These are phyloP conservation scores for Petrophora chlorosata DNA, from an alignment of 2,888 invertebrate species.

Conservation along the genomic window DNA sequence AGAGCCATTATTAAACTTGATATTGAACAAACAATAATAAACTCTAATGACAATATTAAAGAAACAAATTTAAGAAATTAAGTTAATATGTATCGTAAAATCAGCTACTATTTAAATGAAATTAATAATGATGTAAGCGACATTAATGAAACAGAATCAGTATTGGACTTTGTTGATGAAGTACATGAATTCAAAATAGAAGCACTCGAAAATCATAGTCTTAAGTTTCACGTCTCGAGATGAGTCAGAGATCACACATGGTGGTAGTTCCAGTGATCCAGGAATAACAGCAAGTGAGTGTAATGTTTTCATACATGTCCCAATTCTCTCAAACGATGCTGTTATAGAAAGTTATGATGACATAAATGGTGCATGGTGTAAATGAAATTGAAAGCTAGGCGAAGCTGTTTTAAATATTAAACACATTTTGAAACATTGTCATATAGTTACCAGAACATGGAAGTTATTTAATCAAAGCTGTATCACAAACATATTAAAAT, in stretches of 20 bases:
- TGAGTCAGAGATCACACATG: constrained; percentile 40
- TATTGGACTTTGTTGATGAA: not conserved
- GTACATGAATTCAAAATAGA: constrained; percentile 10
- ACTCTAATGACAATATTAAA: constrained; percentile 5
- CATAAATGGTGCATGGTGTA: constrained; percentile 24
- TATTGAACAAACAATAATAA: constrained; percentile 1
- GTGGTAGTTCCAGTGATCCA: constrained; percentile 36
- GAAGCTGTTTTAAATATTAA: constrained; percentile 4
- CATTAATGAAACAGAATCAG: not conserved
- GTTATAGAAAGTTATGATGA: constrained; percentile 35
- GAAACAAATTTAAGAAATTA: not conserved
- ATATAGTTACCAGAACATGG: no score
- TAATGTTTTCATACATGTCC: constrained; percentile 37
- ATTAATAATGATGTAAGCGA: not conserved
- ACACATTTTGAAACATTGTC: constrained; percentile 1
- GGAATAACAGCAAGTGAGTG: constrained; percentile 38
- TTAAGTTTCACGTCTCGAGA: constrained; percentile 14
- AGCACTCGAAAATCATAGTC: constrained; percentile 5
- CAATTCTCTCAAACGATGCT: constrained; percentile 34
- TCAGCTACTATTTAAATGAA: not conserved
- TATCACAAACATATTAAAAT: no score
- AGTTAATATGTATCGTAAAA: not conserved
- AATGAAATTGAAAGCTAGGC: constrained; percentile 17
- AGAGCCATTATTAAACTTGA: not conserved
- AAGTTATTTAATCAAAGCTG: no score